Conservation (phyloP, 1,140 invertebrate genomes). For the Scaptomyza graminum region DNA sequence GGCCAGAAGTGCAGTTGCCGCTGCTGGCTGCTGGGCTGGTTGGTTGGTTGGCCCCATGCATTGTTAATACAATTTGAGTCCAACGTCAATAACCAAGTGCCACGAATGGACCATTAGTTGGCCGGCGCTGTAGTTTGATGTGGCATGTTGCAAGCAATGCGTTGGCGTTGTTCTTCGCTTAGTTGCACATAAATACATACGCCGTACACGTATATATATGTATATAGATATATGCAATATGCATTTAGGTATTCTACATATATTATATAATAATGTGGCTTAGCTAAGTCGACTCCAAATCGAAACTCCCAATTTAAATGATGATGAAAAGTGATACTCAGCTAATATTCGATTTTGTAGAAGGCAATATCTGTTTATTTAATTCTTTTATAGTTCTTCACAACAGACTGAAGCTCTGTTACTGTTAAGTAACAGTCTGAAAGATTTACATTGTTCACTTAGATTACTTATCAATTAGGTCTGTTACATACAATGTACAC, state of each 20-base stretch:
- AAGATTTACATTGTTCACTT: no score
- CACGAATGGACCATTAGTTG: conserved; percentile 82
- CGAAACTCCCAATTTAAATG: no score
- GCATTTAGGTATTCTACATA: conserved; percentile 56
- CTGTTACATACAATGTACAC: no score
- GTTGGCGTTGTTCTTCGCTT: conserved; percentile 42
- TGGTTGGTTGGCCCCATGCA: conserved; percentile 58
- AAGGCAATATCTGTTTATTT: no score
- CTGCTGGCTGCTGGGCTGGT: conserved; percentile 15
- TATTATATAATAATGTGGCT: conserved; percentile 65
- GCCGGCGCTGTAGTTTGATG: conserved; percentile 55
- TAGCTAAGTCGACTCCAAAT: no score
- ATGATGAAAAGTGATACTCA: no score
- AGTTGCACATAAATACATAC: conserved; percentile 43
- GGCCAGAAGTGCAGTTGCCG: conserved; percentile 4
- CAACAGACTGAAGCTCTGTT: no score
- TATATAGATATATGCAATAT: conserved; percentile 12
- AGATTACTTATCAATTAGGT: no score
- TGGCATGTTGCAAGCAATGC: conserved; percentile 33
- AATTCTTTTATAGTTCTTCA: no score
- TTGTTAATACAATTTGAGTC: conserved; percentile 79
- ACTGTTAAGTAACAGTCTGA: no score
- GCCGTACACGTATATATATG: not conserved
- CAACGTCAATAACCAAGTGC: conserved; percentile 82
- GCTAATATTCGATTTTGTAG: no score